Conservation (phyloP, 2,888 invertebrate species). For the Acronicta leporina region DNA sequence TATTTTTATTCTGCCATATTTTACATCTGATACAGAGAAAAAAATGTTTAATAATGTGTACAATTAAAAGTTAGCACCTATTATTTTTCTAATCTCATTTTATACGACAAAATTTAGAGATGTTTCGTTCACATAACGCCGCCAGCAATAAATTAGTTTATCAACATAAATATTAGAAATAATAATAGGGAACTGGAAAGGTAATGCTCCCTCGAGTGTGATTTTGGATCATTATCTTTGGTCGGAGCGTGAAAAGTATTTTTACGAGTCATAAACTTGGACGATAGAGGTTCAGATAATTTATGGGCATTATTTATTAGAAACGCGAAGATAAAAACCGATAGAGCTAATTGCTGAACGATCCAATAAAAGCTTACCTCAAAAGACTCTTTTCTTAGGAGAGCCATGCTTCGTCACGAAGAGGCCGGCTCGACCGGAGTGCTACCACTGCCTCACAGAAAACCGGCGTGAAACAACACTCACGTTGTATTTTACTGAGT, state of each 20-base stretch:
- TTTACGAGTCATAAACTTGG: constrained; percentile 53
- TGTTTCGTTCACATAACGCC: too few relatives aligned
- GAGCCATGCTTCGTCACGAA: too few relatives aligned
- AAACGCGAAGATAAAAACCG: constrained; percentile 6
- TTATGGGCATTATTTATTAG: constrained; percentile 43
- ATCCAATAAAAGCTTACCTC: too few relatives aligned
- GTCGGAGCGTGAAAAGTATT: constrained; percentile 44
- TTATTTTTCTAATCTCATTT: too few relatives aligned
- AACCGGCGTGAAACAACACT: too few relatives aligned
- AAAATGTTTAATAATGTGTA: neutral
- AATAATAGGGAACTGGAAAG: constrained; percentile 37
- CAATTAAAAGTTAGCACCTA: constrained; percentile 5
- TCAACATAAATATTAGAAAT: constrained; percentile 23
- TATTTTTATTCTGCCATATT: constrained; percentile 21
- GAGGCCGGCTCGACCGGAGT: too few relatives aligned
- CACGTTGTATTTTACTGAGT: too few relatives aligned
- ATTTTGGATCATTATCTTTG: constrained; percentile 50
- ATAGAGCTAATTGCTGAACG: too few relatives aligned
- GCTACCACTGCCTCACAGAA: too few relatives aligned
- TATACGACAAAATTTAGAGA: too few relatives aligned
- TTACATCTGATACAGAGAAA: constrained; percentile 1
- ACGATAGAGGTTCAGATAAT: constrained; percentile 49
- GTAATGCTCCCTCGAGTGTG: constrained; percentile 47
- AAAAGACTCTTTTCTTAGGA: too few relatives aligned
- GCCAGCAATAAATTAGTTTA: neutral